Percentiles rank a stretch among this genome's conserved stretches.
These are phyloP conservation scores for Leptodactylus fuscus DNA, from an alignment of 2,113 vertebrate genomes.

Conservation along the genomic window DNA sequence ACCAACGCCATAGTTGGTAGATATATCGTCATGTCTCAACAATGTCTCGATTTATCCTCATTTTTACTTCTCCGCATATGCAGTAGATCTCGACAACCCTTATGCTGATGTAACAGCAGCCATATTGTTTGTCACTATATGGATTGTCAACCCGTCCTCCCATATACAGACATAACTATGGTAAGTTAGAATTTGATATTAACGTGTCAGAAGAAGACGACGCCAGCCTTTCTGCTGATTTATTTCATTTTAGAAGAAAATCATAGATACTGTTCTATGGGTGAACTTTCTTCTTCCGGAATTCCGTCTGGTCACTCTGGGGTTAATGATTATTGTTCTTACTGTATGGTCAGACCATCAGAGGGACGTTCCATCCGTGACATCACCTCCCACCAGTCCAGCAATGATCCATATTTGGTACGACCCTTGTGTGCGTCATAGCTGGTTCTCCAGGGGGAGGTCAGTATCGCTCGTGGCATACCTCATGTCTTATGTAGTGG, in stretches of 20 bases:
- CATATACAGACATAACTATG: not conserved
- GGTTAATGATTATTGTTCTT: not conserved
- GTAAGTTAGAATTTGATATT: too few relatives aligned
- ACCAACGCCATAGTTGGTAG: too few relatives aligned
- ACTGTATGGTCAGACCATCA: not conserved
- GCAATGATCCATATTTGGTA: conserved; percentile 72
- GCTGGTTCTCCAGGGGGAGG: conserved; percentile 37
- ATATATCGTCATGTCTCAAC: too few relatives aligned
- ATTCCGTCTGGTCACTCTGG: not conserved
- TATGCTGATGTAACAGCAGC: too few relatives aligned
- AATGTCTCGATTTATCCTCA: not conserved
- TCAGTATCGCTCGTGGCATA: conserved; percentile 54
- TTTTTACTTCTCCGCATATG: not conserved
- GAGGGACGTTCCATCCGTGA: conserved; percentile 39
- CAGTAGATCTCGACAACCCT: too few relatives aligned
- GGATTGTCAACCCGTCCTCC: not conserved
- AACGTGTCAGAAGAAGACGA: too few relatives aligned
- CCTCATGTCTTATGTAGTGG: conserved; percentile 57
- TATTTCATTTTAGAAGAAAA: not conserved
- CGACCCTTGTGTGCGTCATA: conserved; percentile 69
- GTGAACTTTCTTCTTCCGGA: not conserved
- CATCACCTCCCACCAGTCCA: conserved; percentile 63
- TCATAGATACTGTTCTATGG: not conserved
- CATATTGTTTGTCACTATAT: too few relatives aligned
- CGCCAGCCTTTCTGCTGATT: too few relatives aligned